Base-by-base conservation (phyloP, 2,888 invertebrate species). In the Drosophila silvestris region DNA sequence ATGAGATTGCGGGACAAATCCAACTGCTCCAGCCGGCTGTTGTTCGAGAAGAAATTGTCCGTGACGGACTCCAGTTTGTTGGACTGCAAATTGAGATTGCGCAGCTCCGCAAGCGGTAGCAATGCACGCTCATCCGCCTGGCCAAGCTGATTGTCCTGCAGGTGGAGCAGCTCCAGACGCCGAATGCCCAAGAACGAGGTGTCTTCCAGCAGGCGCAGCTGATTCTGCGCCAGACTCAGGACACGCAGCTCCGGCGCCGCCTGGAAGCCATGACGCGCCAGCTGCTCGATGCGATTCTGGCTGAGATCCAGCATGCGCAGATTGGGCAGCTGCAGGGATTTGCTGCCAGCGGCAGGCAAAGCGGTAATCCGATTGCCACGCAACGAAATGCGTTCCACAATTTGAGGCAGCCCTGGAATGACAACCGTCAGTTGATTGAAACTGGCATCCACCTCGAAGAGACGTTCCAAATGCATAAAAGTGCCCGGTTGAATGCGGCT, bases 371-470 rank as follows among this genome's bases (percentile, higher is more conserved):
- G 95, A 92, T 97, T 97, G 88, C 95, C 95, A 59, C 96, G 94
- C 89, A 97, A 93, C 90, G 96, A 95, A 32, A 97, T 93, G 77
- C 97, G 95, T 91, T 97, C 97, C 60, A 97, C 94, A 51, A 96
- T 96, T 82, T 96, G 94, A 0, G 97, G 97, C 61, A 97, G 93
- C 0, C 97, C 97, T 2, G 96, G 96, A n/a, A 97, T 95, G 77
- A 97, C 95, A 85, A 96, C 96, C n/a, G 95, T 93, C 72, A 97
- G 91, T 67, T 95, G 94, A 92, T 97, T 98, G 78, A 94, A 94
- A 83, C 96, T 96, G 0, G 96, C 94, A 91, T 97, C 97, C 33
- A 98, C 93, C 92, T 97, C 97, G 82, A 96, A 97, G 0, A 98
- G 94, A 77, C 96, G 95, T 58, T 95, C 95, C 62, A 98, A 93